Percentiles rank a stretch among this genome's conserved stretches.
phyloP scores from a whole-genome alignment of 2,888 invertebrate species.

The Alentia gelatinosa region DNA sequence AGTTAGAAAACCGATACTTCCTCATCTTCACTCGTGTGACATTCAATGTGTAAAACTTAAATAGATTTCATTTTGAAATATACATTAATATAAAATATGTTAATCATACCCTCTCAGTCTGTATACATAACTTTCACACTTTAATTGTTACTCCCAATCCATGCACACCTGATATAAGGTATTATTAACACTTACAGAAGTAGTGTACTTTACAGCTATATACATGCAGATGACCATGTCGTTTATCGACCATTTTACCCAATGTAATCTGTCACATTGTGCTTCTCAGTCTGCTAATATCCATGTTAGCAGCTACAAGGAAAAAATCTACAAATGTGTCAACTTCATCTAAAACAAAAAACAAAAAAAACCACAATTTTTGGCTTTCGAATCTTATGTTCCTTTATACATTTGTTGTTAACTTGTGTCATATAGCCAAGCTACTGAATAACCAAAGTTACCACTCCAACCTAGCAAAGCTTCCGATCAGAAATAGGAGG shows the following conservation, averaged over 20 bases:
- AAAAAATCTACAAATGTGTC: no score
- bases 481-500: no score
- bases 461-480: no score
- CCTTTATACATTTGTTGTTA: no score
- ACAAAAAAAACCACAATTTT: no score
- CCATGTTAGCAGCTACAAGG: no score
- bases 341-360: no score
- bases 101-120: background rate
- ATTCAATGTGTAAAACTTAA: background rate
- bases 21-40: background rate
- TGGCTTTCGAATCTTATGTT: no score
- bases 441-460: no score
- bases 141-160: background rate
- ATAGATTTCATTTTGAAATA: constrained; percentile 13
- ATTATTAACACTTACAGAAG: background rate
- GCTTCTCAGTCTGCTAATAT: background rate
- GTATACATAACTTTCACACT: background rate
- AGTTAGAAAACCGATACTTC: background rate
- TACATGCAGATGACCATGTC: background rate
- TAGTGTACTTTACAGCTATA: background rate
- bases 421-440: no score
- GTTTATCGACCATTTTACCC: background rate
- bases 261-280: background rate
- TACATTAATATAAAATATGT: constrained; percentile 10
- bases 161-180: background rate